These are phyloP conservation scores for Macropodus opercularis DNA, from an alignment of 2,797 vertebrate genomes.

Conservation along the genomic window DNA sequence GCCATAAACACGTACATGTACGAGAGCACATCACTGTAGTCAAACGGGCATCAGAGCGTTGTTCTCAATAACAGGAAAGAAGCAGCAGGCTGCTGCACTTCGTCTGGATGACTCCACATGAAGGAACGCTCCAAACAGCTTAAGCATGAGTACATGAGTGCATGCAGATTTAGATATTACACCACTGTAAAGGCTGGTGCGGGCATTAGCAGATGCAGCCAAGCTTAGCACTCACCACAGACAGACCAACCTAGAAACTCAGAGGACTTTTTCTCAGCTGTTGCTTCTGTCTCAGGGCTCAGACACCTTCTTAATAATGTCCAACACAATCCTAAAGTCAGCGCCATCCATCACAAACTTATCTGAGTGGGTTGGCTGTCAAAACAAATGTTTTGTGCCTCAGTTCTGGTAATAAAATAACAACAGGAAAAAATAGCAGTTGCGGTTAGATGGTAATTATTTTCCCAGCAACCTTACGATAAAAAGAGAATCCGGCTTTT, in stretches of 20 bases:
- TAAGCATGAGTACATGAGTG: conserved; percentile 32
- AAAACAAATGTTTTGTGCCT: conserved; percentile 63
- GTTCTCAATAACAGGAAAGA: not conserved
- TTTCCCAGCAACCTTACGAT: conserved; percentile 25
- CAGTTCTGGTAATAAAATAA: conserved; percentile 45
- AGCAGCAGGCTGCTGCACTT: conserved; percentile 11
- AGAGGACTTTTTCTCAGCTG: conserved; percentile 72
- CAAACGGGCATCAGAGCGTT: not conserved
- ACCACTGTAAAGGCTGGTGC: conserved; percentile 49
- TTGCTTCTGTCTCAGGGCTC: conserved; percentile 50
- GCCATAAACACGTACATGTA: conserved; percentile 10
- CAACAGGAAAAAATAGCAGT: conserved; percentile 20
- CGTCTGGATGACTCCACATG: conserved; percentile 1
- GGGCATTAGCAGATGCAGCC: conserved; percentile 65
- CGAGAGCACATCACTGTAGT: not conserved
- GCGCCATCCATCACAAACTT: conserved; percentile 59
- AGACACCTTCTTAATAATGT: conserved; percentile 17
- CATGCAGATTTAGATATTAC: conserved; percentile 54
- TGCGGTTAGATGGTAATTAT: conserved; percentile 21
- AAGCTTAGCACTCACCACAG: conserved; percentile 40
- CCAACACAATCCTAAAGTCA: conserved; percentile 14
- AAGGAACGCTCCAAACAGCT: conserved; percentile 5
- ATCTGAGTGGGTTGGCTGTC: conserved; percentile 41
- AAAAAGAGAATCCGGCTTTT: conserved; percentile 21
- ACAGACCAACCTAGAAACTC: conserved; percentile 61